Evolutionary conservation across 1,140 invertebrate genomes (phyloP).

Genomic region (Phenacoccus solenopsis): DNA sequence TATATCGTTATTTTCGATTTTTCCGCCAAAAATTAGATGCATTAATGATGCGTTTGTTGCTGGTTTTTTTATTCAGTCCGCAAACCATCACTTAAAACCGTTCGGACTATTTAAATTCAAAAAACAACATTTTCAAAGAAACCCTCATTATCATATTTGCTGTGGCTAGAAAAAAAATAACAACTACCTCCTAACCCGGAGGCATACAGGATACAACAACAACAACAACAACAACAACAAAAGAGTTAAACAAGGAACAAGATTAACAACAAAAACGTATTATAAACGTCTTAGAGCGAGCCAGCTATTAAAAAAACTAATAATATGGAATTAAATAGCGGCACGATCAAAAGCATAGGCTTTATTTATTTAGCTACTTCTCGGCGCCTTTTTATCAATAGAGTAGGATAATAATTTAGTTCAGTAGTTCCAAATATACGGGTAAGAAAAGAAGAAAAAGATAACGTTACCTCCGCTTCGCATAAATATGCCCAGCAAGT

Average conservation of each 20-base stretch:
- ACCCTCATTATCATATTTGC: conserved; percentile 15
- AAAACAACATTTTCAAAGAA: conserved; percentile 18
- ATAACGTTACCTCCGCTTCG: too few relatives aligned
- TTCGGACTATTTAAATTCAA: background rate
- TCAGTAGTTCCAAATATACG: conserved; percentile 9
- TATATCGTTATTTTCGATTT: too few relatives aligned
- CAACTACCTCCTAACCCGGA: background rate
- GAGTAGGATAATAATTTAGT: conserved; percentile 14
- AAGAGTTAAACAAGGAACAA: conserved; percentile 15
- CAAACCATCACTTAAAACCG: background rate
- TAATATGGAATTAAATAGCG: conserved; percentile 15
- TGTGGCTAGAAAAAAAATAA: background rate
- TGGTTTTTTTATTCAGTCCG: too few relatives aligned
- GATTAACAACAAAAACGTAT: conserved; percentile 18
- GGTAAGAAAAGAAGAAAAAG: too few relatives aligned
- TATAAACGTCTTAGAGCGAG: conserved; percentile 15
- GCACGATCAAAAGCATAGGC: conserved; percentile 12
- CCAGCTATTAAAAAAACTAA: conserved; percentile 14
- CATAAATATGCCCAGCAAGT: too few relatives aligned
- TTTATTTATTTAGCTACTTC: conserved; percentile 18
- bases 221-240: background rate
- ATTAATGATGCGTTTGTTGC: too few relatives aligned
- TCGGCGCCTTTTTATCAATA: conserved; percentile 17
- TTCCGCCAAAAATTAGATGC: too few relatives aligned
- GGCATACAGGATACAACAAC: background rate